Evolutionary conservation across 2,888 invertebrate genomes (phyloP).

Genomic region (Kryphioiulus occultus): DNA sequence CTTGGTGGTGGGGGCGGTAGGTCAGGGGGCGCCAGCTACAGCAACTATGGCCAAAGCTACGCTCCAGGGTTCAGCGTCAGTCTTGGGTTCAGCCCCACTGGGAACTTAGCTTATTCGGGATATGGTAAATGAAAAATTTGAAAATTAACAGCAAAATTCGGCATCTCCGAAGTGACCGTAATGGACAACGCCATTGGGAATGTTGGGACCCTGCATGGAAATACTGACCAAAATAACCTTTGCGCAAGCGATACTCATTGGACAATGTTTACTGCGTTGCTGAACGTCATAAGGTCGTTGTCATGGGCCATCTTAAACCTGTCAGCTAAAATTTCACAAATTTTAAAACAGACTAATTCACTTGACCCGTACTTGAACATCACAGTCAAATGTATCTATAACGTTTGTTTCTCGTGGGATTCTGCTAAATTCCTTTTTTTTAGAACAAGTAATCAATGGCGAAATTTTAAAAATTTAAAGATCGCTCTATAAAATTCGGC

Average conservation of each 20-base stretch:
- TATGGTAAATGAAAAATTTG: constrained; percentile 24
- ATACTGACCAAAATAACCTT: neutral
- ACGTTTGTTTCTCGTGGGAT: too few species aligned
- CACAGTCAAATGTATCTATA: too few species aligned
- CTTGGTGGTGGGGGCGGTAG: neutral
- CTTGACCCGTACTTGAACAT: too few species aligned
- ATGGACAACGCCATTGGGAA: neutral
- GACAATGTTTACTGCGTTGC: neutral
- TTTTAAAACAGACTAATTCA: too few species aligned
- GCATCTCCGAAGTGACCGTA: neutral
- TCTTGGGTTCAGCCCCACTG: neutral
- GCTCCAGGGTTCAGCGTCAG: neutral
- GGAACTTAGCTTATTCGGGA: constrained; percentile 1
- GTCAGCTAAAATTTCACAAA: too few species aligned
- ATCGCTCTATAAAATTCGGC: neutral
- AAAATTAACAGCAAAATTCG: neutral
- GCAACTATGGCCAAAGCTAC: neutral
- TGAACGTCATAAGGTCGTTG: too few species aligned
- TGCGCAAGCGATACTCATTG: neutral
- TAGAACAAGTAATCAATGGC: too few species aligned
- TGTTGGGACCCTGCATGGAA: neutral
- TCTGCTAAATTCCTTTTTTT: too few species aligned
- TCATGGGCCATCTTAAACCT: too few species aligned
- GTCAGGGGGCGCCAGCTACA: neutral
- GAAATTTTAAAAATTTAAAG: neutral